These are phyloP conservation scores for Melospiza melodia DNA, from an alignment of 2,113 vertebrate species.

Conservation along the genomic window DNA sequence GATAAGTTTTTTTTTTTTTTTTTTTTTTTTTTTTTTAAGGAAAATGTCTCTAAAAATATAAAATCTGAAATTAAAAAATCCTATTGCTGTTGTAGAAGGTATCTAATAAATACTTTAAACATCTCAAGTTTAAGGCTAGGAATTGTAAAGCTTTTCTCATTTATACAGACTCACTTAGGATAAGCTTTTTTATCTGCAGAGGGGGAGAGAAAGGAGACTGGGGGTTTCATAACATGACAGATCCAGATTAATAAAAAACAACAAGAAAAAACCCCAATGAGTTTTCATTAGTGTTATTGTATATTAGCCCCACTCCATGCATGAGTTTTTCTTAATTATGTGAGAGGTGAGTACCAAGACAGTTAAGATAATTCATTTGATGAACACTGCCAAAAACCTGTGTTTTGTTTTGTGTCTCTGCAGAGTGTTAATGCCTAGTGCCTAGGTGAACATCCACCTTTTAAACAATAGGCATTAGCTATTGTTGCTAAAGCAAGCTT, in stretches of 20 bases:
- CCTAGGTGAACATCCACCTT: conserved; percentile 40
- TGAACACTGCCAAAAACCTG: conserved; percentile 48
- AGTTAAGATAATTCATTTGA: conserved; percentile 42
- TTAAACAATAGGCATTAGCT: conserved; percentile 57
- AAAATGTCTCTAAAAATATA: neutral
- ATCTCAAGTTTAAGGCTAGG: neutral
- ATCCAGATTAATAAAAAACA: neutral
- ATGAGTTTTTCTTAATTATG: conserved; percentile 35
- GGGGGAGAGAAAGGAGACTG: neutral
- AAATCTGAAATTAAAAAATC: neutral
- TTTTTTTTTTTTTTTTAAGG: neutral
- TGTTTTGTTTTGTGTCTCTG: conserved; percentile 41
- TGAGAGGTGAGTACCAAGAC: conserved; percentile 31
- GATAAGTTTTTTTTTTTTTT: neutral
- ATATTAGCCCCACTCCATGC: conserved; percentile 15
- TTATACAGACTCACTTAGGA: neutral
- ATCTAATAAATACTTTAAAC: conserved; percentile 24
- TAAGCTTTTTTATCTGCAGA: conserved; percentile 2
- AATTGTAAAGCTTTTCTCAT: neutral
- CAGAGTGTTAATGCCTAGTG: conserved; percentile 17
- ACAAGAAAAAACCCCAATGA: accelerated
- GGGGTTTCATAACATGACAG: neutral
- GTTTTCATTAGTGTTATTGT: conserved; percentile 15
- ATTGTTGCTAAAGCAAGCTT: neutral
- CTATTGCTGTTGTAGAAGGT: neutral